Conservation (phyloP, 2,113 vertebrate species). For the Pristiophorus japonicus region DNA sequence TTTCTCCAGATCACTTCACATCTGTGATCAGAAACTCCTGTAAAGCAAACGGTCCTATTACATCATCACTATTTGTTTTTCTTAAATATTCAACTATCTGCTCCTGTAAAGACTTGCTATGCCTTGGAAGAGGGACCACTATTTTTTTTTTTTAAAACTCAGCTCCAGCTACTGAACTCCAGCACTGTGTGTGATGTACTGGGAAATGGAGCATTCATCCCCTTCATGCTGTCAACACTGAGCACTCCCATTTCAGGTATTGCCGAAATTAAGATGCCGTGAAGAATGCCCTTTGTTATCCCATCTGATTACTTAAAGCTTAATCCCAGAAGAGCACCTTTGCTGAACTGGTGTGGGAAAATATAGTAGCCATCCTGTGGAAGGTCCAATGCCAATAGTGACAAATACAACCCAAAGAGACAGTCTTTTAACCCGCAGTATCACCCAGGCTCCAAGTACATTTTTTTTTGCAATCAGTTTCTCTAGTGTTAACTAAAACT, state of each 20-base stretch:
- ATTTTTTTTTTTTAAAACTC: background rate
- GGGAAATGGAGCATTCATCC: background rate
- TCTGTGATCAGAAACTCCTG: background rate
- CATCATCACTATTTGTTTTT: background rate
- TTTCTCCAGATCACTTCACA: no score
- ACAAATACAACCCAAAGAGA: background rate
- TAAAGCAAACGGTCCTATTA: background rate
- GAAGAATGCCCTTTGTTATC: background rate
- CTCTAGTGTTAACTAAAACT: no score
- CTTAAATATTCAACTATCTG: background rate
- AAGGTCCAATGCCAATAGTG: background rate
- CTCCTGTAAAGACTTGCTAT: background rate
- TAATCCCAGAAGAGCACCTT: background rate
- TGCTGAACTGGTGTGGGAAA: background rate
- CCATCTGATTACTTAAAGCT: background rate
- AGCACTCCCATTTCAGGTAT: background rate
- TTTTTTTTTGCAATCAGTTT: background rate
- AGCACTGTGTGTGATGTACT: background rate
- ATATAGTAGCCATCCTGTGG: background rate
- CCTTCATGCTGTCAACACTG: background rate
- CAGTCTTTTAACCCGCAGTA: background rate
- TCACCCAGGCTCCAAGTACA: background rate
- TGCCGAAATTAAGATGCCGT: background rate
- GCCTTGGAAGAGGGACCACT: background rate
- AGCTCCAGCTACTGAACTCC: background rate